Conservation (phyloP, 2,888 invertebrate species). For the Troides helena region DNA sequence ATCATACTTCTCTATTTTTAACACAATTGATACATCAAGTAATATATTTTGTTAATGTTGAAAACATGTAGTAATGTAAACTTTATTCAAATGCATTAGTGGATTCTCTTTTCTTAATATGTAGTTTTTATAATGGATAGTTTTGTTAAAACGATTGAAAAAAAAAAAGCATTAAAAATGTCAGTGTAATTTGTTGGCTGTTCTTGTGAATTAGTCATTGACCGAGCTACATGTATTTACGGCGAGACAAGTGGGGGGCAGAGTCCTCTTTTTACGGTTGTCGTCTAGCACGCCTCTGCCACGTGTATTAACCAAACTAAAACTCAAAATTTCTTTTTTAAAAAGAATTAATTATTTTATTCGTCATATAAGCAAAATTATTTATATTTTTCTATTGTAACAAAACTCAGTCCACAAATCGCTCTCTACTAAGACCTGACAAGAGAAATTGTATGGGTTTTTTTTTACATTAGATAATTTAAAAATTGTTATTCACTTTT, state of each 20-base stretch:
- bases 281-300: conserved; percentile 48
- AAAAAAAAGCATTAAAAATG: neutral
- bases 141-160: neutral
- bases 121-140: neutral
- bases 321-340: neutral
- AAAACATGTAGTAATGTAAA: neutral
- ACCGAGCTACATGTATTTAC: conserved; percentile 31
- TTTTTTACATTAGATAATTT: no score
- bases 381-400: no score
- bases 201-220: conserved; percentile 50
- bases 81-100: conserved; percentile 1
- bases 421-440: no score
- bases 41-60: neutral
- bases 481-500: no score
- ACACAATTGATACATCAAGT: neutral
- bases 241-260: conserved; percentile 44
- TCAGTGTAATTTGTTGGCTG: conserved; percentile 33
- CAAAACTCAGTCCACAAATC: no score
- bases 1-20: neutral
- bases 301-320: conserved; percentile 45
- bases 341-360: neutral
- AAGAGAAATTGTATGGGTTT: no score
- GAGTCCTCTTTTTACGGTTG: conserved; percentile 47
- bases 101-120: neutral
- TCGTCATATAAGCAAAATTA: neutral